Base-by-base conservation (phyloP, 2,797 vertebrate species). In the Moxostoma hubbsi region DNA sequence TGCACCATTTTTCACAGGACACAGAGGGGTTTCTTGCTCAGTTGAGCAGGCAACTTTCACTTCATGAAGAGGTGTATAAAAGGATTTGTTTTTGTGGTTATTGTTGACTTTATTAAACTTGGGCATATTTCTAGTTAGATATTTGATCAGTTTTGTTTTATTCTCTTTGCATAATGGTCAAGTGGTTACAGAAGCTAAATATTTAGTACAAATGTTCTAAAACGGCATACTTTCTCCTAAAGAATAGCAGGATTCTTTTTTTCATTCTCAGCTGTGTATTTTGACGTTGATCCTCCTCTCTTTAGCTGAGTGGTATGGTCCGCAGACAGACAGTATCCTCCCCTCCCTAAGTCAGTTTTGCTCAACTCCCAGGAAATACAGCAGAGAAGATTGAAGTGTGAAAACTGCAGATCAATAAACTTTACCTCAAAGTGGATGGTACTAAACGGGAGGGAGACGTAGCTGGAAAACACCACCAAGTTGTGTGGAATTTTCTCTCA, bases 261-360 rank as follows among this genome's bases (percentile, higher is more conserved):
- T 47, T 73, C 18, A 18, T 54, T 24, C 62, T 67, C 16, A 66
- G 83, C 83, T 67, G 82, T 81, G 75, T 73, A 36, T 82, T 75
- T 59, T 43, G 62, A 77, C 73, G 84, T 77, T 73, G 62, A 83
- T 81, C 47, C 83, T 89, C 88, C 81, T 57, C 65, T 71, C 76
- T 83, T 87, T 50, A 65, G 72, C 0, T 5, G 77, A 74, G 55
- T 95, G 93, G 94, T 93, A 89, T 90, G 80, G 90, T 81, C 93
- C 87, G 1, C 89, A 88, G 90, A 76, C 77, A 55, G 89, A 88
- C 90, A 87, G 90, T 89, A 89, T 73, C 91, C 93, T 92, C 93
- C 92, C 91, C 92, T 93, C 88, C 86, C 90, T 84, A 87, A 93
- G 91, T 93, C 92, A 92, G 90, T 93, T 90, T 94, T 91, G 90